Conservation (phyloP, 2,113 vertebrate species). For the Bungarus multicinctus region DNA sequence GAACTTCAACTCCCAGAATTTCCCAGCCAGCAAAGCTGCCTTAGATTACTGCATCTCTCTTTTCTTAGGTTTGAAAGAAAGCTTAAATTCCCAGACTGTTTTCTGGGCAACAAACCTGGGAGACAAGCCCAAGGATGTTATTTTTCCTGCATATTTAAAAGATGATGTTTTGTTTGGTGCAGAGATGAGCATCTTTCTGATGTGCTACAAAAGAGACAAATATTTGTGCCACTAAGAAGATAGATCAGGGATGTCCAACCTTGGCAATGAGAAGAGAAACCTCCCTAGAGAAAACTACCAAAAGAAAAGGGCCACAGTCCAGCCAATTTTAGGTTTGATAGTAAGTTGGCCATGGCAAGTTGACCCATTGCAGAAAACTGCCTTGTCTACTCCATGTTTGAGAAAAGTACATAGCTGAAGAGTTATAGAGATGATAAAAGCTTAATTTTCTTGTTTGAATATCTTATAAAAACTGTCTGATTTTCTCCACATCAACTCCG, state of each 20-base stretch:
- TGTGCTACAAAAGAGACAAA: not conserved
- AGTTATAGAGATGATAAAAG: not conserved
- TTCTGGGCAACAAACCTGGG: not conserved
- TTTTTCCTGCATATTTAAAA: not conserved
- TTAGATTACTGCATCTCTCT: not conserved
- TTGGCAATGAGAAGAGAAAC: too few species aligned
- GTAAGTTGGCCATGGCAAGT: too few species aligned
- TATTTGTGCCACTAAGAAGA: not conserved
- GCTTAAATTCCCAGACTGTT: not conserved
- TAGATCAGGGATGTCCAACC: not conserved
- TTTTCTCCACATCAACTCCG: not conserved
- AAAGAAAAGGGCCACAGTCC: too few species aligned
- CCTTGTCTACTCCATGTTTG: too few species aligned
- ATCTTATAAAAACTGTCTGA: not conserved
- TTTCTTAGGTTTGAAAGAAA: not conserved
- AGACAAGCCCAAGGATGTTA: not conserved
- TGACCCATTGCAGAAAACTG: too few species aligned
- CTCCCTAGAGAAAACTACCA: too few species aligned
- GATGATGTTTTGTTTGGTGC: not conserved
- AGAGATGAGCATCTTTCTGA: not conserved
- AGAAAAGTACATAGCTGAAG: not conserved
- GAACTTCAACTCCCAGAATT: too few species aligned
- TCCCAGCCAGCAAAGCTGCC: not conserved
- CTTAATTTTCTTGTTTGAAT: not conserved
- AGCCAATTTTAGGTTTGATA: too few species aligned